phyloP scores from a whole-genome alignment of 2,797 vertebrate genomes.

The Numenius phaeopus region DNA sequence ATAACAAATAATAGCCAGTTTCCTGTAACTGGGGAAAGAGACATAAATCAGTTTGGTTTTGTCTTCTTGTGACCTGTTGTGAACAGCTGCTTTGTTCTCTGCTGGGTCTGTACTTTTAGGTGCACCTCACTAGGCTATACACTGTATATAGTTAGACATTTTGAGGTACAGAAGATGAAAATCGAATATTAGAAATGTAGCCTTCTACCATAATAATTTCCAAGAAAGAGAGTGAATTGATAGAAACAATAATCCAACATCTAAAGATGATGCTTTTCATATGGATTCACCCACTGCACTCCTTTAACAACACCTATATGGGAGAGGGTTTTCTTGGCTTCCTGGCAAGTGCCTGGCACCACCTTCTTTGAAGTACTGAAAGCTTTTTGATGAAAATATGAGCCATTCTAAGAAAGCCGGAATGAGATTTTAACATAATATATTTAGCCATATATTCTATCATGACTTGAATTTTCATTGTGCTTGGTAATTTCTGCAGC shows the following conservation, averaged over 20 bases:
- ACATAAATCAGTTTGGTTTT: neutral
- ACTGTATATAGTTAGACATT: neutral
- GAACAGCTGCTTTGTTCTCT: neutral
- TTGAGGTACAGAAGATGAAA: neutral
- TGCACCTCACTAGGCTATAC: neutral
- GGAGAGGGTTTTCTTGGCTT: slow-evolving; percentile 3
- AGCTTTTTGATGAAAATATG: slow-evolving; percentile 23
- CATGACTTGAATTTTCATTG: neutral
- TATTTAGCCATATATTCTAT: neutral
- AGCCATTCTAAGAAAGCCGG: neutral
- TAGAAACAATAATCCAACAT: neutral
- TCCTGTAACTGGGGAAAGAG: neutral
- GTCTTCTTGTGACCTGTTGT: neutral
- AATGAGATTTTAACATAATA: neutral
- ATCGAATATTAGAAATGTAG: neutral
- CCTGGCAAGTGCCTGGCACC: neutral
- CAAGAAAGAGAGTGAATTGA: neutral
- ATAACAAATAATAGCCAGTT: neutral
- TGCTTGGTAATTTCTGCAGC: neutral
- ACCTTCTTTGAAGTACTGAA: neutral
- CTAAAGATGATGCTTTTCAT: neutral
- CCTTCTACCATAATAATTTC: neutral
- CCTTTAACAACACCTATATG: neutral
- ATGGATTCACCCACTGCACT: neutral
- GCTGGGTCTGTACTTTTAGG: neutral